phyloP scores from a whole-genome alignment of 2,113 vertebrate genomes.

The Chelonoidis abingdonii region DNA sequence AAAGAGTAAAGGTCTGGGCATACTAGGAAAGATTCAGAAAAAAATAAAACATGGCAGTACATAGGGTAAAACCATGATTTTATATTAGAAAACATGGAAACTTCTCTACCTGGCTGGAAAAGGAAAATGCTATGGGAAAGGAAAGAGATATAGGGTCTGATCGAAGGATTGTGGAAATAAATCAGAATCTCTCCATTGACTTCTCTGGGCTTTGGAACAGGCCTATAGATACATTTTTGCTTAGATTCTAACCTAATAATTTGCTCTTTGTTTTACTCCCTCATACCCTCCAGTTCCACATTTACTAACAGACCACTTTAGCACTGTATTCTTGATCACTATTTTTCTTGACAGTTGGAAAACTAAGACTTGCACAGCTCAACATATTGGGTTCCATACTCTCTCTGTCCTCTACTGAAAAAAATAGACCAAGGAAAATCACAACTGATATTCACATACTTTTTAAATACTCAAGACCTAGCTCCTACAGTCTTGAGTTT shows the following conservation, averaged over 20 bases:
- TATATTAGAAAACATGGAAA: not conserved
- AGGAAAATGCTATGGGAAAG: not conserved
- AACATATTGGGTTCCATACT: fast-evolving
- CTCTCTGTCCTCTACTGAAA: not conserved
- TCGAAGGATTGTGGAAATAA: not conserved
- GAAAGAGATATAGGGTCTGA: not conserved
- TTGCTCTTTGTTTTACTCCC: not conserved
- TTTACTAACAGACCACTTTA: not conserved
- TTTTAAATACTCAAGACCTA: not conserved
- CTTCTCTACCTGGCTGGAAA: not conserved
- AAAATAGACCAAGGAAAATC: not conserved
- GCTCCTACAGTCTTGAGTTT: not conserved
- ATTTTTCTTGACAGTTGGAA: not conserved
- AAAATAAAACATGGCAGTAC: constrained; percentile 27
- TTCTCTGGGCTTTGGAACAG: not conserved
- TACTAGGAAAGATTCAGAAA: constrained; percentile 20
- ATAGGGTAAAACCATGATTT: constrained; percentile 10
- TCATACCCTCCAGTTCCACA: not conserved
- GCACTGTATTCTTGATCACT: not conserved
- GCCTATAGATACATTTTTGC: not conserved
- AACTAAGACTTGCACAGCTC: not conserved
- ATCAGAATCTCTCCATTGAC: not conserved
- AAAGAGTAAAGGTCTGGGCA: constrained; percentile 6
- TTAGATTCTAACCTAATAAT: not conserved
- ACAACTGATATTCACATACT: not conserved